A percentile compares a stretch with the other conserved stretches of the same genome.
phyloP scores from a whole-genome alignment of 2,113 vertebrate species.

The Odocoileus hemionus region DNA sequence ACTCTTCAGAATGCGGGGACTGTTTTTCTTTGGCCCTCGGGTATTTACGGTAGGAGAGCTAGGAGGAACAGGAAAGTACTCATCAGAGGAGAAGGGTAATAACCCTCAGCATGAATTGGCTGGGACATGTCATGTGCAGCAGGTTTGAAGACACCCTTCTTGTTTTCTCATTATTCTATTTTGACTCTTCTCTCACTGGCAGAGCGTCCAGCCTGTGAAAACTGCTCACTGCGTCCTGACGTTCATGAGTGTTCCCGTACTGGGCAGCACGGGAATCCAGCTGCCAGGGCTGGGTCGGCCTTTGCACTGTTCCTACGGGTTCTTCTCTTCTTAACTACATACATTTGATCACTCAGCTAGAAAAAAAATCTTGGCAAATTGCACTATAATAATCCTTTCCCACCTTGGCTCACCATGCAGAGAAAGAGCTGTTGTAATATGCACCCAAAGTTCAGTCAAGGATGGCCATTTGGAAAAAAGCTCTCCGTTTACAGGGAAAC shows the following conservation, averaged over 20 bases:
- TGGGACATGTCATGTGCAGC: neutral
- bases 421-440: neutral
- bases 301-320: neutral
- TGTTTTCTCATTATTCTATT: neutral
- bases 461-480: neutral
- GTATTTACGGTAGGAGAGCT: neutral
- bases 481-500: neutral
- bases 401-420: neutral
- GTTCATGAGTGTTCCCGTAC: neutral
- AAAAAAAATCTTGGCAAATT: conserved; percentile 48
- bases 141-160: neutral
- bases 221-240: neutral
- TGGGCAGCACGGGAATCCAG: neutral
- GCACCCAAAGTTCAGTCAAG: neutral
- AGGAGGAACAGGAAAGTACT: neutral
- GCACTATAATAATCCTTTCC: neutral
- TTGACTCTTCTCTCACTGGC: neutral
- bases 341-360: conserved; percentile 46
- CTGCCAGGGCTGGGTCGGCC: neutral
- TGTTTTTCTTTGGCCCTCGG: neutral
- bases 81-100: neutral
- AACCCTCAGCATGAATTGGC: neutral
- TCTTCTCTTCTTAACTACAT: conserved; percentile 16
- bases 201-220: neutral
- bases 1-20: neutral